phyloP scores from a whole-genome alignment of 2,113 vertebrate genomes.

The Columbina picui region DNA sequence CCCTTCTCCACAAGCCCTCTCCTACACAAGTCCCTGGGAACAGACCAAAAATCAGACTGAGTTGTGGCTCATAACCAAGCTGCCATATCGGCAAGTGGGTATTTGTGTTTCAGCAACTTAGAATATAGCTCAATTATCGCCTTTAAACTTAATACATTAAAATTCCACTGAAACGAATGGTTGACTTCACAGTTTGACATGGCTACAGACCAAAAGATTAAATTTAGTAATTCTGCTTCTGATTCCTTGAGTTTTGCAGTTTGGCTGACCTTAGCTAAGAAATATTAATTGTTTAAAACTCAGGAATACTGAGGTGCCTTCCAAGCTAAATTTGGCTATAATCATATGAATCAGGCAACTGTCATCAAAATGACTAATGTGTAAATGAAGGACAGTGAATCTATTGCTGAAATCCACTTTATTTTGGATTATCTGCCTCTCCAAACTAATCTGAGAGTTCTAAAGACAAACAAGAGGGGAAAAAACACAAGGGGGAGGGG shows the following conservation, averaged over 20 bases:
- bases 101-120: not conserved
- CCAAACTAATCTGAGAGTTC: slow-evolving; percentile 1
- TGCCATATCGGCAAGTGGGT: not conserved
- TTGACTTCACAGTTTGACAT: not conserved
- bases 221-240: not conserved
- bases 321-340: slow-evolving; percentile 1
- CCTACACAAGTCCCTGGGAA: not conserved
- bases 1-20: not conserved
- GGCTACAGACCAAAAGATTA: not conserved
- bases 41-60: not conserved
- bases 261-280: not conserved
- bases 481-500: not conserved
- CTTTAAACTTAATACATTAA: not conserved
- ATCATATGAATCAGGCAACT: not conserved
- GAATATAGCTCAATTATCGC: not conserved
- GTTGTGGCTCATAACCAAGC: not conserved
- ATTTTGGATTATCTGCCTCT: slow-evolving; percentile 4
- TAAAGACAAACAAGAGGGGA: not conserved
- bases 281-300: slow-evolving; percentile 11
- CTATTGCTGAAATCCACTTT: slow-evolving; percentile 27
- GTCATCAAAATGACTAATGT: not conserved
- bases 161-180: not conserved
- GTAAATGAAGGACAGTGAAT: not conserved
- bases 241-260: not conserved
- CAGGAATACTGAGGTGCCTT: not conserved